A percentile compares a stretch with the other conserved stretches of the same genome.
phyloP scores from a whole-genome alignment of 1,140 invertebrate genomes.

The Hylyphantes graminicola region DNA sequence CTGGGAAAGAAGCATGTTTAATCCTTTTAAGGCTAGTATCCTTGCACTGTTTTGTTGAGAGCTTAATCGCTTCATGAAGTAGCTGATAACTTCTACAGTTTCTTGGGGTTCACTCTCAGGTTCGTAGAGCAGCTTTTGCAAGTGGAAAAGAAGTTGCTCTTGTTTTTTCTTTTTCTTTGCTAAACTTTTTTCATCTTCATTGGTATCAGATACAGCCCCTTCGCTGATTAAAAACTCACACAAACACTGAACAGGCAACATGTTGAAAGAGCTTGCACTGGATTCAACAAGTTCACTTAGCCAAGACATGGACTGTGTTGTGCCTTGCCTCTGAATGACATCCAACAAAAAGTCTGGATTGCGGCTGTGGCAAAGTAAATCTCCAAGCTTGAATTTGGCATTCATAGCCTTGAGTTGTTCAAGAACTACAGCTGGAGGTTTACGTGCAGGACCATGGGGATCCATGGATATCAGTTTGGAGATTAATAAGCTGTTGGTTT shows the following conservation, averaged over 20 bases:
- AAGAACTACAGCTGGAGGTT: constrained; percentile 80
- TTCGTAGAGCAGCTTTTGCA: constrained; percentile 72
- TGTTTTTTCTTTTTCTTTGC: constrained; percentile 76
- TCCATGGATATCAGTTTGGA: constrained; percentile 86
- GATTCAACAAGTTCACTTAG: constrained; percentile 92
- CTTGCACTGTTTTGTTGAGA: constrained; percentile 83
- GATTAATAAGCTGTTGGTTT: constrained; percentile 87
- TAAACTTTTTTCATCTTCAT: constrained; percentile 64
- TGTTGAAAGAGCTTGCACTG: constrained; percentile 85
- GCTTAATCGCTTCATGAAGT: constrained; percentile 86
- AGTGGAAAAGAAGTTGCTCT: constrained; percentile 81
- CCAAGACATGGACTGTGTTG: constrained; percentile 95
- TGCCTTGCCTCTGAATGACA: constrained; percentile 87
- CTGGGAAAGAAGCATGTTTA: constrained; percentile 75
- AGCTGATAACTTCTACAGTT: constrained; percentile 88
- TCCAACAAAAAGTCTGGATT: constrained; percentile 93
- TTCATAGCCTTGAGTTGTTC: constrained; percentile 87
- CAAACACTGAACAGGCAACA: constrained; percentile 93
- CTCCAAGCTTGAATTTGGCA: constrained; percentile 83
- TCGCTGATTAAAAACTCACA: constrained; percentile 92
- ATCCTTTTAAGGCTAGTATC: constrained; percentile 78
- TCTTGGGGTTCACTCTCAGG: constrained; percentile 68
- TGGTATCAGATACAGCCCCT: constrained; percentile 52
- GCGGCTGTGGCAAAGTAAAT: constrained; percentile 87
- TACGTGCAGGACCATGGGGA: constrained; percentile 81